Evolutionary conservation across 2,888 invertebrate species (phyloP), one percentile per base, ranked within the genome.

Genomic region (Cerceris ruficornis): DNA sequence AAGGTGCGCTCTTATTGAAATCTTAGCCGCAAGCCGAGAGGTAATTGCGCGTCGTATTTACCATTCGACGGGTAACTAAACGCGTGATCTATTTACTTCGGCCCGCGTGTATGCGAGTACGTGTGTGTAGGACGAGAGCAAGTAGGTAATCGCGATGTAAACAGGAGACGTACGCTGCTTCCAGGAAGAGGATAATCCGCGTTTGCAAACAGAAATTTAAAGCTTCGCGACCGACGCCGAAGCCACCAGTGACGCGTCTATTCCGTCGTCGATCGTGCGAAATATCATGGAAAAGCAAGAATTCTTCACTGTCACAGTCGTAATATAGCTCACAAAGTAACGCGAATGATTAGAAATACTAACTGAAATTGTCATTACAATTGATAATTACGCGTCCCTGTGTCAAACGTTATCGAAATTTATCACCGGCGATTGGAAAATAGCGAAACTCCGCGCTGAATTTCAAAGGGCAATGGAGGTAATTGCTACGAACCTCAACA

Each of bases 171-270:
- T 66, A 73, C 52, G 43, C 69, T 42, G 50, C 46, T 60, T 69
- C 58, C 50, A 13, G 64, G 14, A 57, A 70, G 62, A 58, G 69
- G 67, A 71, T 82, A 82, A 83, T 82, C 73, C 75, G 66, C 61
- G 71, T 82, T 83, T 66, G 76, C 77, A 82, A 83, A 82, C 81
- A 80, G 69, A 72, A 76, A 81, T 83, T 76, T 77, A 69, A 83
- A 77, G 74, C 42, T 66, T 71, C 39, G 52, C 11, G n/a, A 39
- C 13, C 46, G 46, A 46, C 8, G 11, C 46, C 46, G 46, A 11
- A 46, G 1, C 46, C 46, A 46, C 11, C 9, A 11, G 46, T 13
- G 8, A 58, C 46, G 43, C 39, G 58, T 66, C 54, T 28, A 28
- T 28, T 28, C 28, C 28, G 4, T 28, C 28, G 28, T 28, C 28